A percentile compares a stretch with the other conserved stretches of the same genome.
phyloP scores from a whole-genome alignment of 2,888 invertebrate genomes.

The Hydrotaea diabolus region DNA sequence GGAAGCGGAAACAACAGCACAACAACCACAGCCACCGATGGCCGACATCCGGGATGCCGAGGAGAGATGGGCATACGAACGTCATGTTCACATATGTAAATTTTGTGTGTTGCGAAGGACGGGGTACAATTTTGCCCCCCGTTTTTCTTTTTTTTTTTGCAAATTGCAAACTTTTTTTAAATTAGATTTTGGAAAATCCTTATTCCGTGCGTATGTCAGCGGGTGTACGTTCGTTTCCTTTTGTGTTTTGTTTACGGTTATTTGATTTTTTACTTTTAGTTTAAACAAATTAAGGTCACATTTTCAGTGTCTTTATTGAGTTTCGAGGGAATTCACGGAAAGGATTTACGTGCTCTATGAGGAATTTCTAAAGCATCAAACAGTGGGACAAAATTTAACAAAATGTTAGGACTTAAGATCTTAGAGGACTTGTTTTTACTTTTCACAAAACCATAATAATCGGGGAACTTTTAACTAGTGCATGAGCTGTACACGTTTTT shows the following conservation, averaged over 20 bases:
- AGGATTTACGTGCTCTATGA: conserved; percentile 54
- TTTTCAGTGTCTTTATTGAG: conserved; percentile 59
- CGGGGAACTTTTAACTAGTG: too few relatives aligned
- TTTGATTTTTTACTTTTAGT: conserved; percentile 71
- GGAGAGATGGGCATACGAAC: conserved; percentile 46
- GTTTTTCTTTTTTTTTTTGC: conserved; percentile 45
- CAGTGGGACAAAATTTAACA: not conserved
- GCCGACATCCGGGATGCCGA: conserved; percentile 39
- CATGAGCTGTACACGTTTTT: too few relatives aligned
- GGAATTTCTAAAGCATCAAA: not conserved
- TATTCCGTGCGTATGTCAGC: conserved; percentile 58
- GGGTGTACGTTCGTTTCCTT: conserved; percentile 33
- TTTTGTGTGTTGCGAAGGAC: conserved; percentile 57
- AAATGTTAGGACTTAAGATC: too few relatives aligned
- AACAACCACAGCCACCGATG: conserved; percentile 12
- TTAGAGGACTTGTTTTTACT: too few relatives aligned
- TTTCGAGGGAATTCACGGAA: conserved; percentile 55
- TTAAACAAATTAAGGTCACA: conserved; percentile 79
- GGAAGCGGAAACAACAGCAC: not conserved
- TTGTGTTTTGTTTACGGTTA: conserved; percentile 72
- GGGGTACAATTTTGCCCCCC: conserved; percentile 69
- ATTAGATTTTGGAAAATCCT: conserved; percentile 78
- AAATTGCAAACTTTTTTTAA: conserved; percentile 69
- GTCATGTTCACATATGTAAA: conserved; percentile 73
- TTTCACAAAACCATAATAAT: too few relatives aligned